Base-by-base conservation (phyloP, 1,140 invertebrate species). In the Leptopilina clavipes region DNA sequence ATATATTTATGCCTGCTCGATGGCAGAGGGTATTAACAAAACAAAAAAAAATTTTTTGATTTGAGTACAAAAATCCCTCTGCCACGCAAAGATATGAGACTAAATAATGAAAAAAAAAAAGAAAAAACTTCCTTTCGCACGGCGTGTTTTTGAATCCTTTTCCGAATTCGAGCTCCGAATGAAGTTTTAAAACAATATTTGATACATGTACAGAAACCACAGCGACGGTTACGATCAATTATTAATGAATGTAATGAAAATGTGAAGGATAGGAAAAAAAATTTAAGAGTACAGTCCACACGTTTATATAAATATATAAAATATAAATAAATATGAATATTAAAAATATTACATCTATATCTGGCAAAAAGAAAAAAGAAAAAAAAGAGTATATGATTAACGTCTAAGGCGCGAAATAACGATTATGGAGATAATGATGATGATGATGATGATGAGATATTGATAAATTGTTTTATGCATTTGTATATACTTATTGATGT, bases 401-500 rank as follows among this genome's bases (percentile, higher is more conserved):
- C n/a, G n/a, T n/a, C n/a, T n/a, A 85, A 86, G 83, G 77, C 81
- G 81, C 59, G 74, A 80, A 82, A 80, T 81, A 85, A 82, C 52
- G 72, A 83, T 82, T 82, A 81, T 76, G 75, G 72, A 83, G 56
- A 81, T 48, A 75, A 75, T 81, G 76, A 31, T 1, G 71, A 83
- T 82, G 80, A 81, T 76, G 74, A 72, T 82, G 59, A 81, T 45
- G 76, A 75, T 81, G 75, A 81, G 74, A 83, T 80, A 84, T 82
- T 81, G 75, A 82, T 18, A 84, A 83, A 85, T 83, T 85, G 85
- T 86, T 87, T 87, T 85, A 86, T 81, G 84, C 82, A 86, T 86
- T 87, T 86, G 86, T 87, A 87, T 87, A 87, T 87, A 87, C 85
- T 85, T 85, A 87, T 86, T 85, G 82, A 86, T 83, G 84, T 87